phyloP scores from a whole-genome alignment of 2,888 invertebrate species.

The Cephus nigrinus region DNA sequence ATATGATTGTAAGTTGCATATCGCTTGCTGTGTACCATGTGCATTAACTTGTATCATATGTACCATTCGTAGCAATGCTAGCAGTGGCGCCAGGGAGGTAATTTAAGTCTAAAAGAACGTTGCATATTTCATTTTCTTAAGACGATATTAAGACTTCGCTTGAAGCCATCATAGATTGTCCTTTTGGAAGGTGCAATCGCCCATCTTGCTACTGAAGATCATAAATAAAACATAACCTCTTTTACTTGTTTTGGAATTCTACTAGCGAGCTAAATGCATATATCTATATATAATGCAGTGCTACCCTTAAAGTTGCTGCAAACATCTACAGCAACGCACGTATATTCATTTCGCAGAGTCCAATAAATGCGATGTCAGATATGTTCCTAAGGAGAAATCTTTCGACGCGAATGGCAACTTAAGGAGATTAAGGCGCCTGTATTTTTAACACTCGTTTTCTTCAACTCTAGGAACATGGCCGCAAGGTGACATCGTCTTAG shows the following conservation, averaged over 20 bases:
- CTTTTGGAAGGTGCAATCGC: too few relatives aligned
- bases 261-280: conserved; percentile 50
- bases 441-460: background rate
- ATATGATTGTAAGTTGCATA: background rate
- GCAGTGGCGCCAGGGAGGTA: background rate
- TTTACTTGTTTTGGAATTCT: conserved; percentile 56
- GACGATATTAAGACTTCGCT: background rate
- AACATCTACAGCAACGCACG: too few relatives aligned
- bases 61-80: too few relatives aligned
- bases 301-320: too few relatives aligned
- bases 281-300: conserved; percentile 54
- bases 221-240: conserved; percentile 53
- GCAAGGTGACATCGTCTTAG: conserved; percentile 70
- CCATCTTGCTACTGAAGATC: conserved; percentile 23
- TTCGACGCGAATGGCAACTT: too few relatives aligned
- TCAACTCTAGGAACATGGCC: conserved; percentile 65
- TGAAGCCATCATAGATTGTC: too few relatives aligned
- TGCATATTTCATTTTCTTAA: background rate
- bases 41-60: too few relatives aligned
- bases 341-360: too few relatives aligned
- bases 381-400: too few relatives aligned
- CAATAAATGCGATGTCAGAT: too few relatives aligned
- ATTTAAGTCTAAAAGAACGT: background rate
- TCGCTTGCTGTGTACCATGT: too few relatives aligned
- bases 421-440: too few relatives aligned